These are phyloP conservation scores for Sarcophaga caerulescens DNA, from an alignment of 2,888 invertebrate genomes.

Conservation along the genomic window DNA sequence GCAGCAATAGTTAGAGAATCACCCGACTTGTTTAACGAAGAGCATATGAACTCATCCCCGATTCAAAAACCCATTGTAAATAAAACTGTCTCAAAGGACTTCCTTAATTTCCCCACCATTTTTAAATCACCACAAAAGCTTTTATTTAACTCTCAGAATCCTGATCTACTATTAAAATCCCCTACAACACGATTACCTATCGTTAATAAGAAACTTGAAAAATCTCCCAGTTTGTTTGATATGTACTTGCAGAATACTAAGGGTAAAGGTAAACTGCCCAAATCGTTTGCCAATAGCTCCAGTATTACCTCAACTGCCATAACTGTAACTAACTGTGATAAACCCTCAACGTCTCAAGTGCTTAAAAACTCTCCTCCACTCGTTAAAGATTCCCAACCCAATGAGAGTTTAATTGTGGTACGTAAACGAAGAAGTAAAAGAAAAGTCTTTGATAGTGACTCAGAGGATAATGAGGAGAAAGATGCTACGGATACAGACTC, in stretches of 20 bases:
- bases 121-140: conserved; percentile 26
- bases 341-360: too few relatives aligned
- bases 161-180: conserved; percentile 15
- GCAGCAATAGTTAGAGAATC: conserved; percentile 65
- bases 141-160: conserved; percentile 16
- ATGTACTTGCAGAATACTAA: conserved; percentile 72
- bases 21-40: conserved; percentile 75
- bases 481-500: conserved; percentile 47
- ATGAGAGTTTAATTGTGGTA: conserved; percentile 52
- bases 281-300: conserved; percentile 68
- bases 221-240: conserved; percentile 72
- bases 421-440: conserved; percentile 67
- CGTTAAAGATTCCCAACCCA: conserved; percentile 31
- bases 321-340: background rate
- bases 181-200: conserved; percentile 38
- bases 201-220: conserved; percentile 54
- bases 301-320: conserved; percentile 11
- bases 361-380: background rate
- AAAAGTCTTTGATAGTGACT: conserved; percentile 73
- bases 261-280: conserved; percentile 70
- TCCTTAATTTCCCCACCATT: background rate
- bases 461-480: conserved; percentile 69
- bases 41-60: conserved; percentile 45
- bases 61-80: conserved; percentile 68
- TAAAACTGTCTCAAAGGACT: conserved; percentile 45